Evolutionary conservation across 64 coral and sea anemone species (phyloP), one percentile per base, ranked within the genome.

Genomic region (Pocillopora damicornis): DNA sequence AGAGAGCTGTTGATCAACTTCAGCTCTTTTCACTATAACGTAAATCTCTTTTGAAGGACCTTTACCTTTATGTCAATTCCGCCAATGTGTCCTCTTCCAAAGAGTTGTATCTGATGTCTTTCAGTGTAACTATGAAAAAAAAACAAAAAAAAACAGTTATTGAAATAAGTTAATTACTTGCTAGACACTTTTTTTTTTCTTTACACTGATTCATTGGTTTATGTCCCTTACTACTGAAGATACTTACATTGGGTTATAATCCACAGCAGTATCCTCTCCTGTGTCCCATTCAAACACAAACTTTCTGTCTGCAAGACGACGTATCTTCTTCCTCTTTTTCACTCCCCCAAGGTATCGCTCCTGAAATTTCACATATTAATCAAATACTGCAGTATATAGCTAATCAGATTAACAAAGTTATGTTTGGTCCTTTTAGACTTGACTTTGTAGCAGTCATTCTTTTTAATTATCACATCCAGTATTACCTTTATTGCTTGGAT

Each of bases 231-330:
- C 7, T 51, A 51, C 5, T 17, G 22, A 51, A 30, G 59, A 64
- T 17, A 78, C 93, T 90, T 86, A 99, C 97, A 99, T 92, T 76
- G 97, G 97, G 77, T 99, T 99, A 68, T 99, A 99, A 80, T 99
- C 97, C 30, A 95, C 86, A 11, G 97, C 91, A 22, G 97, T 99
- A 74, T 99, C 97, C 73, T 99, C 97, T 51, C 87, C 87, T 15
- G 90, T 86, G 88, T 99, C 97, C 97, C 97, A 99, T 74, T 99
- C 97, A 80, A 99, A 99, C 23, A 99, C 97, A 90, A 99, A 99
- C 65, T 99, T 99, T 63, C 93, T 86, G 63, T 99, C 97, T 60
- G 92, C 95, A 30, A 99, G 73, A 61, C 92, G 89, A 73, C 97
- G 93, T 4, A 99, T 79, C 90, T 99, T 99, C 56, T 81, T 94